These are phyloP conservation scores for Hipposideros larvatus DNA, from an alignment of 2,797 vertebrate genomes.

Conservation along the genomic window DNA sequence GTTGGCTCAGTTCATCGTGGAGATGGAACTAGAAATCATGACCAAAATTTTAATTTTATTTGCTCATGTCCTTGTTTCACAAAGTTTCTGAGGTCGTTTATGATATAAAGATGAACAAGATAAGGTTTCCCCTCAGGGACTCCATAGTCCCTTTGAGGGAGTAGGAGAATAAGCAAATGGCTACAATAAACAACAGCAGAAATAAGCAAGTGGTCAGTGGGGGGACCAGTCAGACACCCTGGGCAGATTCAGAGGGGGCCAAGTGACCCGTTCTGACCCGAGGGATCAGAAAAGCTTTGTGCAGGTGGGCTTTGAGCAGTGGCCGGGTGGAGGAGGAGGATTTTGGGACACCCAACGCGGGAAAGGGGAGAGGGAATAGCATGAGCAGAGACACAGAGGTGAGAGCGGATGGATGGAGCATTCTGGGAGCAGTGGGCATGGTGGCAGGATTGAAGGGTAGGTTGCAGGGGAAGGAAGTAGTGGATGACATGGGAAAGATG, in stretches of 20 bases:
- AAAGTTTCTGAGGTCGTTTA: slow-evolving; percentile 4
- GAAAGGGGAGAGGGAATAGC: neutral
- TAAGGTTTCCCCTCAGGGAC: neutral
- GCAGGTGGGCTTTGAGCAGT: neutral
- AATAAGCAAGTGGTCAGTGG: neutral
- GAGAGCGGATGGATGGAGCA: accelerated
- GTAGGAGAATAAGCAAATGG: neutral
- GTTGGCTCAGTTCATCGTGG: slow-evolving; percentile 18
- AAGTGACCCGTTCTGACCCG: neutral
- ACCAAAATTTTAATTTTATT: slow-evolving; percentile 30
- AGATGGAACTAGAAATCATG: slow-evolving; percentile 1
- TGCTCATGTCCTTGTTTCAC: neutral
- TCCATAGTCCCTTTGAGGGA: neutral
- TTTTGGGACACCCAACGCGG: neutral
- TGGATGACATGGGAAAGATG: neutral
- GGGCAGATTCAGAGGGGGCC: neutral
- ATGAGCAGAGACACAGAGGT: accelerated
- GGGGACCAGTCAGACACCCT: neutral
- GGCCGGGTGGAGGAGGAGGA: neutral
- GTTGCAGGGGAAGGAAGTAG: neutral
- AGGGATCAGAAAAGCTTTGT: neutral
- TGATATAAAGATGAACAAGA: neutral
- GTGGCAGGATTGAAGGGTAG: accelerated
- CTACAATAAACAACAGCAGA: neutral
- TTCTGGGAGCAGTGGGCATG: neutral